Base-by-base conservation (phyloP, 2,113 vertebrate genomes). In the Albula goreensis region DNA sequence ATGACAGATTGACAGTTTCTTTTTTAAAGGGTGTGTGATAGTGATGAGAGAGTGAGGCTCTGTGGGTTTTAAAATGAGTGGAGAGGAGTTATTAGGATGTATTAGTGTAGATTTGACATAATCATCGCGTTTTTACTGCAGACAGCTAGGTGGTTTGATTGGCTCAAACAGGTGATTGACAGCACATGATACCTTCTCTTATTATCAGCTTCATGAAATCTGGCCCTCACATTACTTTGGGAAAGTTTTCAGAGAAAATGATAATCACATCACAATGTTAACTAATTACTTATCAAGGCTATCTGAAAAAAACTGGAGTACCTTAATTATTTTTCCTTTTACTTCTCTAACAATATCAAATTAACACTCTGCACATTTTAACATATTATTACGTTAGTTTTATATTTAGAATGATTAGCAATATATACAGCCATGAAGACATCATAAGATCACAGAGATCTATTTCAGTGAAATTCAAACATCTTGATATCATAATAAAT, bases 221-320 rank as follows among this genome's bases (percentile, higher is more conserved):
- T 4, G 6, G 3, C n/a, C n/a, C 63, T 70, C 22, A 17, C 63
- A 70, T 70, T 22, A 70, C 19, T n/a, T n/a, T 2, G 22, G 63
- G 19, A 70, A n/a, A 22, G 19, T 22, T n/a, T 70, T n/a, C 17
- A 63, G 84, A 78, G 7, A 13, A n/a, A 48, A 50, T 56, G 80
- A 60, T 80, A 85, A 70, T 87, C 85, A 82, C 80, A 13, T 41
- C 50, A 87, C 84, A 83, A 84, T 87, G 81, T 84, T 48, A 78
- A n/a, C 84, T 89, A 83, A 89, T 85, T 85, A 87, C 81, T 66
- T 51, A 50, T 80, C 78, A 50, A 77, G 84, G 49, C 84, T 79
- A 41, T 80, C 79, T 80, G 12, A 13, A 57, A 50, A 22, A 78
- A 60, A 85, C 12, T 13, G 77, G 53, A 70, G 22, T 70, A 70